phyloP scores from a whole-genome alignment of 2,113 vertebrate species.

The Antidorcas marsupialis region DNA sequence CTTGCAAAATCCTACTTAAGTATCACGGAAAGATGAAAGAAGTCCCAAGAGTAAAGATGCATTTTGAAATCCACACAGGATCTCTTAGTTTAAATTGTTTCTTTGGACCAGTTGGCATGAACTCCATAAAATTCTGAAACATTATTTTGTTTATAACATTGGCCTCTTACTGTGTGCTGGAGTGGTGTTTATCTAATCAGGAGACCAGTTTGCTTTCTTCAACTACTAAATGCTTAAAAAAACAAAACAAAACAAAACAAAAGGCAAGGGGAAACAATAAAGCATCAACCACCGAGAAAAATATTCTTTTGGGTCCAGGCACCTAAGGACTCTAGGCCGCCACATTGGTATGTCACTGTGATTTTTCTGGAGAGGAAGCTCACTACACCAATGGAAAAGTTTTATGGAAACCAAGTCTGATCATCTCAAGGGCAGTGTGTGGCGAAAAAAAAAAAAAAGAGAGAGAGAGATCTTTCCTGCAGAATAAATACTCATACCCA shows the following conservation, averaged over 20 bases:
- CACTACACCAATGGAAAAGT: conserved; percentile 30
- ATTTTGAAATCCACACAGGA: background rate
- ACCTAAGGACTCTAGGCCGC: background rate
- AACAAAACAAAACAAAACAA: background rate
- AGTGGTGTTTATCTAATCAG: conserved; percentile 9
- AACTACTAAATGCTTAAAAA: background rate
- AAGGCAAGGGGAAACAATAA: background rate
- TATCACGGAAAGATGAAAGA: background rate
- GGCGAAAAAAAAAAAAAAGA: background rate
- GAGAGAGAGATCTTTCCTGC: background rate
- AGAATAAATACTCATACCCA: conserved; percentile 61
- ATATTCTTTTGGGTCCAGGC: background rate
- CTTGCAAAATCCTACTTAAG: background rate
- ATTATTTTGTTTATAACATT: background rate
- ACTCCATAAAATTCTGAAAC: background rate
- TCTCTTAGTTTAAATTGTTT: background rate
- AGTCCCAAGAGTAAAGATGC: background rate
- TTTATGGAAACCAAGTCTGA: conserved; percentile 45
- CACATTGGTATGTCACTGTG: background rate
- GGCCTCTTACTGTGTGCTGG: background rate
- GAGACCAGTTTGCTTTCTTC: background rate
- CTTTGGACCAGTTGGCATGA: background rate
- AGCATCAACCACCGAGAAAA: background rate
- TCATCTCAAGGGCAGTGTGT: conserved; percentile 37
- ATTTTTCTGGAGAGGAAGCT: conserved; percentile 34